Evolutionary conservation across 2,113 vertebrate species (phyloP), one percentile per base, ranked within the genome.

Genomic region (Thalassoma bifasciatum): DNA sequence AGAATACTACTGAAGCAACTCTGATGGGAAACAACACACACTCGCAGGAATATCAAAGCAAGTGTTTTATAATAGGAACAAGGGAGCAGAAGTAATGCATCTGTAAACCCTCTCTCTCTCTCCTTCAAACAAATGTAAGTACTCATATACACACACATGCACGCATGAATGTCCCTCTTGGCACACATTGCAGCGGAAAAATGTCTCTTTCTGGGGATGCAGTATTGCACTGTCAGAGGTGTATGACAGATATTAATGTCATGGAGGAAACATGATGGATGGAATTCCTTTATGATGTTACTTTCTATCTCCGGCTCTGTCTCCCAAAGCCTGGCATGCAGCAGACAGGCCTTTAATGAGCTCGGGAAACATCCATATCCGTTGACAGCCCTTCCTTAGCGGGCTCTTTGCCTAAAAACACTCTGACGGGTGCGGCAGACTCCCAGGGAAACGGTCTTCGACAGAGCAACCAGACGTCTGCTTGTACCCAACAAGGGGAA

Each of bases 221-320:
- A 77, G 81, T 77, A 85, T 88, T 85, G 86, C 87, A 75, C 82
- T 88, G 88, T 91, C 87, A 90, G 89, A 90, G 80, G 75, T 86
- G 75, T 77, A 68, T 89, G 88, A 91, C 85, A 91, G 86, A 91
- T 91, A 91, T 90, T 92, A 91, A 92, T 91, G 89, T 90, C 83
- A 81, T 24, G 68, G 83, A 84, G 81, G 76, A 89, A 49, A 77
- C 74, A 84, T 92, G 91, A 92, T 92, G 88, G 90, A 92, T 92
- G 88, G 79, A 90, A 90, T 87, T 90, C 88, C 89, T 91, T 90
- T 85, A 84, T 90, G 86, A 91, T 88, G 90, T 71, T 73, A 74
- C 86, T 75, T 88, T 87, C 90, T 81, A 81, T 92, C 87, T 86
- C 84, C 51, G 58, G 72, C 88, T 88, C 85, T 47, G 81, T 82